Base-by-base conservation (phyloP, 2,113 vertebrate species). In the Syngnathoides biaculeatus region DNA sequence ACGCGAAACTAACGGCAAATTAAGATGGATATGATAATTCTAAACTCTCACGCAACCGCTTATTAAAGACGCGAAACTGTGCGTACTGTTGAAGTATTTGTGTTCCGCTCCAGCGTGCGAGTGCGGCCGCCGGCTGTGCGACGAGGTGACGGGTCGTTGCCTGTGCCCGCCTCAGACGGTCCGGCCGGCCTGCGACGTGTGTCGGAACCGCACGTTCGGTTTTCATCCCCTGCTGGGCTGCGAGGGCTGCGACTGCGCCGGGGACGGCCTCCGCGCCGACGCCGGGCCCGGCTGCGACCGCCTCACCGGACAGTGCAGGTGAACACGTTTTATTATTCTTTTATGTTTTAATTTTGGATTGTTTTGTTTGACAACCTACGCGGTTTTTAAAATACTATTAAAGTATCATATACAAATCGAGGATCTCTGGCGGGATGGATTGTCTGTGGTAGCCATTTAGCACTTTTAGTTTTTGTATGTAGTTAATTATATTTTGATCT, bases 151-250 rank as follows among this genome's bases (percentile, higher is more conserved):
- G 0, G 97, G 97, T 22, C 76, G 73, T 62, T 99, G 97, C 71
- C 92, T 95, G 76, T 98, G 96, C 71, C 96, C 96, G 1, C 94
- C 94, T 0, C 91, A 63, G 81, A 97, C 96, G 0, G 78, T 95
- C 72, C 90, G 86, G 70, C 95, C 96, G 1, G 70, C 85, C 27
- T 98, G 97, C 55, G 91, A 95, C 38, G 68, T 72, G 20, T 99
- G 96, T 4, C 82, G 93, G 75, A 71, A 60, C 6, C 85, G 92
- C 35, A 91, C 92, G 38, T 98, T 95, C 85, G 92, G 90, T 84
- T 98, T 93, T 79, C 96, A 98, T 74, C 94, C 97, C 0, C 39
- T 94, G 73, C 79, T 88, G 6, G 97, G 97, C 83, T 98, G 96
- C 0, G 91, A 95, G 72, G 86, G 77, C 75, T 98, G 97, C 71